phyloP scores from a whole-genome alignment of 1,140 invertebrate genomes.

The Papilio glaucus region DNA sequence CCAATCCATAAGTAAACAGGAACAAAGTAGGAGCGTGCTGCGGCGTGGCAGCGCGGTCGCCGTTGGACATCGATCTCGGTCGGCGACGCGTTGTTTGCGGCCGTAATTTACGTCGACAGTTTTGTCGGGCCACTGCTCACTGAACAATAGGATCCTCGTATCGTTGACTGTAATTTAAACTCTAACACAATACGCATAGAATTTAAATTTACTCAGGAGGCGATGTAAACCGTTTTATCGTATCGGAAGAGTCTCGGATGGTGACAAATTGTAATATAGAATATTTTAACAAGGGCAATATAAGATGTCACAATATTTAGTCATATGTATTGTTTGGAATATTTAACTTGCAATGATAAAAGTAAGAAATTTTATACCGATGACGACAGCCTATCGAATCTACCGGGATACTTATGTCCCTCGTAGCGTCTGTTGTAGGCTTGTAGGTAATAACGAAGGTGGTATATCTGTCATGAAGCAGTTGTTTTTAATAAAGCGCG shows the following conservation, averaged over 20 bases:
- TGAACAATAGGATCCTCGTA: not conserved
- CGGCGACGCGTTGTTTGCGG: constrained; percentile 14
- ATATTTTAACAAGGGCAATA: constrained; percentile 26
- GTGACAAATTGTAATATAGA: constrained; percentile 32
- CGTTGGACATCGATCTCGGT: not conserved
- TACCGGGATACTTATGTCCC: not conserved
- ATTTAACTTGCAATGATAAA: not conserved
- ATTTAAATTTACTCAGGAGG: not conserved
- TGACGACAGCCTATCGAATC: not conserved
- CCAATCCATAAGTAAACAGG: constrained; percentile 5
- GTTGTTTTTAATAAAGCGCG: too few relatives aligned
- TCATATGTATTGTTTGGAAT: constrained; percentile 8
- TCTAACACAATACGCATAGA: not conserved
- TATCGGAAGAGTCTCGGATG: constrained; percentile 13
- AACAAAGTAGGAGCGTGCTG: not conserved
- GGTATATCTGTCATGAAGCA: too few relatives aligned
- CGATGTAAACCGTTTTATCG: constrained; percentile 7
- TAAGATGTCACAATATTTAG: constrained; percentile 7
- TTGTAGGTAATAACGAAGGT: too few relatives aligned
- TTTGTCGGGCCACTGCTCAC: constrained; percentile 15
- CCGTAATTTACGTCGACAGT: constrained; percentile 23
- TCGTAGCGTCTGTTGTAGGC: too few relatives aligned
- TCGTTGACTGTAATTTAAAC: not conserved
- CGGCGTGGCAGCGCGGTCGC: not conserved
- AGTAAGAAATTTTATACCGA: not conserved